phyloP scores from a whole-genome alignment of 2,113 vertebrate genomes.

The Herpetotheres cachinnans region DNA sequence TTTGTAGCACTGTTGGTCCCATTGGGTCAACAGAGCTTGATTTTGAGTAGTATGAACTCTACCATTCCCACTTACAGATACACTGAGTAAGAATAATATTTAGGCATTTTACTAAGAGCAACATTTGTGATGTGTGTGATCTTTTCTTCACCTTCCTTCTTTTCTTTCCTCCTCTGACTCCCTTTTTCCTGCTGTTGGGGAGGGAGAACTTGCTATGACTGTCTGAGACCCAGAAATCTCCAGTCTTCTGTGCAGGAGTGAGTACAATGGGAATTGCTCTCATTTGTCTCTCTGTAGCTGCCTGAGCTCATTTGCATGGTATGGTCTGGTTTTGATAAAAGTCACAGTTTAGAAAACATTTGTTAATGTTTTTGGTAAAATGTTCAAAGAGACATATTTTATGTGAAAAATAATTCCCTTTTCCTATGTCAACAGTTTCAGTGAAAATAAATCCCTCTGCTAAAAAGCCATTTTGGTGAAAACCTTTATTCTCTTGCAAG shows the following conservation, averaged over 20 bases:
- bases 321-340: background rate
- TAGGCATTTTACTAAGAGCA: background rate
- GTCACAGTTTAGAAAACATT: background rate
- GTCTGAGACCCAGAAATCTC: background rate
- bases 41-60: background rate
- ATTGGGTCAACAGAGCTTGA: background rate
- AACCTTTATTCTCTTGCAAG: background rate
- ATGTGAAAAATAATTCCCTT: background rate
- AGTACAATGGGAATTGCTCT: background rate
- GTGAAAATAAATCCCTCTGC: background rate
- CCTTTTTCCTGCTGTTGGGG: background rate
- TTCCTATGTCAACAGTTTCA: background rate
- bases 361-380: background rate
- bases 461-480: background rate
- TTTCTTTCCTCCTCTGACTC: background rate
- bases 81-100: background rate
- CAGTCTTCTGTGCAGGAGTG: rapidly evolving
- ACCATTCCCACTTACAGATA: background rate
- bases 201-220: background rate
- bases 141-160: background rate
- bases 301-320: background rate
- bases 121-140: too few species aligned
- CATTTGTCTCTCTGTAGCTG: background rate
- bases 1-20: background rate
- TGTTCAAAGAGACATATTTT: background rate